Conservation (phyloP, 2,888 invertebrate species). For the Xanthorhoe spadicearia region DNA sequence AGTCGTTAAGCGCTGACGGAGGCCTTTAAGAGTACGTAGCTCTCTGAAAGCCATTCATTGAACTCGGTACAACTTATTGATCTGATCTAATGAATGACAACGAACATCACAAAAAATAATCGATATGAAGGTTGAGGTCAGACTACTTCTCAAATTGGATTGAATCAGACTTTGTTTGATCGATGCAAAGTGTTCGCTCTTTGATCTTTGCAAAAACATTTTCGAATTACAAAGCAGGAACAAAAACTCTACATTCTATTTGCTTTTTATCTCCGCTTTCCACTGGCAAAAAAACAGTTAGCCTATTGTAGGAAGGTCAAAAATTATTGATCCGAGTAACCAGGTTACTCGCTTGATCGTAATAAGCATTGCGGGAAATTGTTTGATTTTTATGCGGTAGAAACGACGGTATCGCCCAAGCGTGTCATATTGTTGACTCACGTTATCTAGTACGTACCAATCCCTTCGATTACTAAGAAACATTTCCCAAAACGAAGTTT, state of each 20-base stretch:
- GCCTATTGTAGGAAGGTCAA: constrained; percentile 23
- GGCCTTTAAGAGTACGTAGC: background rate
- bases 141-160: background rate
- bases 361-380: constrained; percentile 42
- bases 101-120: background rate
- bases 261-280: constrained; percentile 16
- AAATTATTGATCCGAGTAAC: constrained; percentile 44
- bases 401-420: constrained; percentile 28
- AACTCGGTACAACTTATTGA: background rate
- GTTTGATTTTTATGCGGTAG: constrained; percentile 42
- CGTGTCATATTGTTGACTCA: constrained; percentile 24
- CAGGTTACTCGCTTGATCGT: constrained; percentile 59
- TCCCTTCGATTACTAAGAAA: constrained; percentile 1
- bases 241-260: background rate
- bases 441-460: constrained; percentile 5
- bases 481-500: background rate
- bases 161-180: background rate
- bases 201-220: background rate
- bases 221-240: background rate
- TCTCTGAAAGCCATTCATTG: background rate
- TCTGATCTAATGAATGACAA: constrained; percentile 5
- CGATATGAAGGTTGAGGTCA: background rate
- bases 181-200: background rate
- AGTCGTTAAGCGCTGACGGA: too few relatives aligned
- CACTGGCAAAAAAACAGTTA: constrained; percentile 20